These are phyloP conservation scores for Hyles euphorbiae DNA, from an alignment of 1,140 invertebrate genomes.

Conservation along the genomic window DNA sequence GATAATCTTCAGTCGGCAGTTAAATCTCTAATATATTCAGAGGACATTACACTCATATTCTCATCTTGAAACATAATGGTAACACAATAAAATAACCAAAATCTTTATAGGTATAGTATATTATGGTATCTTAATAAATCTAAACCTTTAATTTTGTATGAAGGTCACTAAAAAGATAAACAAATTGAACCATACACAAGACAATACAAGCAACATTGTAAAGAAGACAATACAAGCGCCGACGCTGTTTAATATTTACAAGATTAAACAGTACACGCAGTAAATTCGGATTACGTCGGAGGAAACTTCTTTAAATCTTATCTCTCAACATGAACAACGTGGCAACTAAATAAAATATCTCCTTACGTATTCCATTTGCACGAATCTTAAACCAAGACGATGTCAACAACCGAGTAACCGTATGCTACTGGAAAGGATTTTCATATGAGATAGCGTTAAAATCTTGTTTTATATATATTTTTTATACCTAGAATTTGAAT, in stretches of 20 bases:
- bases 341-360: not conserved
- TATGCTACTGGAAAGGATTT: constrained; percentile 9
- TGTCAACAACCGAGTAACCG: constrained; percentile 2
- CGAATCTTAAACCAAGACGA: not conserved
- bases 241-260: not conserved
- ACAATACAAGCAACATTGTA: no score
- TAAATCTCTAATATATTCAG: no score
- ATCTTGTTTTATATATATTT: not conserved
- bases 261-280: not conserved
- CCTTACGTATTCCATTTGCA: constrained; percentile 6
- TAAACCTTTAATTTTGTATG: no score
- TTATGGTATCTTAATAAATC: no score
- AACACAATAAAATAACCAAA: no score
- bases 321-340: not conserved
- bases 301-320: not conserved
- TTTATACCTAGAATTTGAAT: constrained; percentile 1
- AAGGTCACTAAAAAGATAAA: no score
- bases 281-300: not conserved
- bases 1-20: no score
- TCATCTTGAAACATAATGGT: no score
- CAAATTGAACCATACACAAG: no score
- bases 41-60: no score
- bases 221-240: not conserved
- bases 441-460: not conserved
- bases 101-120: no score